Base-by-base conservation (phyloP, 2,888 invertebrate genomes). In the Notocelia uddmanniana region DNA sequence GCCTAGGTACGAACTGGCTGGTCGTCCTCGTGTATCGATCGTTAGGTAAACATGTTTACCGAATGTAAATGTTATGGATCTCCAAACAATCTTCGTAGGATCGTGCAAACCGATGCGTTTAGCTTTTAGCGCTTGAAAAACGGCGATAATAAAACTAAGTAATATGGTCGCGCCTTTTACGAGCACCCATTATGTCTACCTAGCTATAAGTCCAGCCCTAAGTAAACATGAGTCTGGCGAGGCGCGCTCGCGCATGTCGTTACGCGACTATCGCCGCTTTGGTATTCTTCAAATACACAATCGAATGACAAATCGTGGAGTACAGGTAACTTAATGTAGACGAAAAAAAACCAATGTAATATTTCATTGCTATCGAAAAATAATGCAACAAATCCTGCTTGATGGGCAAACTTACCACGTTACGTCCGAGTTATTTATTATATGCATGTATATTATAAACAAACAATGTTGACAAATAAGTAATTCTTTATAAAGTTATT, bases 51-150 rank as follows among this genome's bases (percentile, higher is more conserved):
- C 70, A 26, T 85, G 81, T 88, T 88, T 86, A 88, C 82, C 79
- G 77, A 84, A 84, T 77, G 81, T 85, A 88, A 89, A 90, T 83
- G 77, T 80, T 82, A 76, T 76, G 82, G 74, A 79, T 82, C 79
- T 80, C 80, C 77, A 81, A 84, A 78, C 79, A 79, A 73, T 37
- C 58, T 66, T 63, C 50, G 66, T 69, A 67, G 37, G 63, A 60
- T 70, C 73, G 63, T 57, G 68, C 68, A 68, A 67, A 63, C 57
- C 72, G 74, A 68, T 67, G 78, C 76, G 79, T 82, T 83, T 81
- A 79, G 84, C 85, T 89, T 87, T 89, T 85, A 88, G 84, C 85
- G 79, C 83, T 88, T 85, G 76, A 77, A 83, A 75, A 79, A 79
- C 76, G 75, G 70, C 59, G 34, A 62, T 52, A 71, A 71, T 69